phyloP scores from a whole-genome alignment of 2,888 invertebrate genomes.

The Eledona agricola region DNA sequence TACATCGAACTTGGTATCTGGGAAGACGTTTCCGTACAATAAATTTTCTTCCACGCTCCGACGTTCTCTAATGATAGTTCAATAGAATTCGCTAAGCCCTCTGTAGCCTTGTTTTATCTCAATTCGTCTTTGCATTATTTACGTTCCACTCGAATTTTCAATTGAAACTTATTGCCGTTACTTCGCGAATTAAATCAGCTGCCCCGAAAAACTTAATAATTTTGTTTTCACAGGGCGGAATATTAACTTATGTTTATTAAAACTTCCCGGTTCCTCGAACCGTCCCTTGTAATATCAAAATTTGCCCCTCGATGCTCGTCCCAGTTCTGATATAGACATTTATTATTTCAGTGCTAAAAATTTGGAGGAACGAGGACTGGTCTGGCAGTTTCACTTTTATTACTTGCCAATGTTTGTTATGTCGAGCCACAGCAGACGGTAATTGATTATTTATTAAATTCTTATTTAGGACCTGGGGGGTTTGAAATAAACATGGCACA shows the following conservation, averaged over 20 bases:
- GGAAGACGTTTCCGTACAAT: conserved; percentile 7
- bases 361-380: no score
- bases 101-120: conserved; percentile 4
- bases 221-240: conserved; percentile 1
- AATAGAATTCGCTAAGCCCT: conserved; percentile 16
- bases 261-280: neutral
- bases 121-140: conserved; percentile 3
- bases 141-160: conserved; percentile 8
- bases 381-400: no score
- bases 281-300: neutral
- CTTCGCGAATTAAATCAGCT: conserved; percentile 7
- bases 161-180: conserved; percentile 14
- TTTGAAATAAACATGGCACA: no score
- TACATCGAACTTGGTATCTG: conserved; percentile 1
- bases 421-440: no score
- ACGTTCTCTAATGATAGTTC: conserved; percentile 12
- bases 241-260: conserved; percentile 7
- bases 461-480: no score
- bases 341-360: no score
- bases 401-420: no score
- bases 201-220: conserved; percentile 11
- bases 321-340: no score
- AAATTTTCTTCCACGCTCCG: conserved; percentile 4
- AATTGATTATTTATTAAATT: no score
- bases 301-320: neutral